phyloP scores from a whole-genome alignment of 2,113 vertebrate genomes.

The Notothenia rossii region DNA sequence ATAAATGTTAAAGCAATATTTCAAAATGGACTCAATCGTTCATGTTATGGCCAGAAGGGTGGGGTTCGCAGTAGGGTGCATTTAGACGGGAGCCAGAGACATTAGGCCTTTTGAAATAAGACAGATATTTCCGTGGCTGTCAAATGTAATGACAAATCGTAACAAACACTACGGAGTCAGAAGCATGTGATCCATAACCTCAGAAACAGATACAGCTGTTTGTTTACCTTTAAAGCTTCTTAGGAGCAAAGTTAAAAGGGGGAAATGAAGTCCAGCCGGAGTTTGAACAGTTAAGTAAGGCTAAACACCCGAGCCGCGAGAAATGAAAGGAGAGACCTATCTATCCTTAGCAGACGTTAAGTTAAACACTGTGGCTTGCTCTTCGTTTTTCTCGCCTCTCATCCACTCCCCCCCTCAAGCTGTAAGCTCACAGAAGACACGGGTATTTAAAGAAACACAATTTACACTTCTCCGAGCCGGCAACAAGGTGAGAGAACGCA shows the following conservation, averaged over 20 bases:
- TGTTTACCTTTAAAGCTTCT: slow-evolving; percentile 53
- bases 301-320: slow-evolving; percentile 49
- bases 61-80: not conserved
- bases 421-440: slow-evolving; percentile 67
- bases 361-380: slow-evolving; percentile 59
- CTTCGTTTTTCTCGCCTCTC: slow-evolving; percentile 37
- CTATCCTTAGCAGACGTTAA: slow-evolving; percentile 66
- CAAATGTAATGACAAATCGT: not conserved
- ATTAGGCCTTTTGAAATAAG: slow-evolving; percentile 1
- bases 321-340: slow-evolving; percentile 57
- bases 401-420: slow-evolving; percentile 30
- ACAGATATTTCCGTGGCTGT: slow-evolving; percentile 25
- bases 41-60: not conserved
- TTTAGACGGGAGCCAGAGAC: not conserved
- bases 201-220: slow-evolving; percentile 46
- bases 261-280: slow-evolving; percentile 59
- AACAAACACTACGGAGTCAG: slow-evolving; percentile 15
- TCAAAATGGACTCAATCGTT: not conserved
- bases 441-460: slow-evolving; percentile 83
- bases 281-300: slow-evolving; percentile 67
- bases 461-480: slow-evolving; percentile 76
- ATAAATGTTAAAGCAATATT: slow-evolving; percentile 2
- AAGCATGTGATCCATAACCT: slow-evolving; percentile 38
- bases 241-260: slow-evolving; percentile 52
- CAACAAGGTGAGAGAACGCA: slow-evolving; percentile 56